Conservation (phyloP, 1,140 invertebrate genomes). For the Leptinotarsa undecemlineata region DNA sequence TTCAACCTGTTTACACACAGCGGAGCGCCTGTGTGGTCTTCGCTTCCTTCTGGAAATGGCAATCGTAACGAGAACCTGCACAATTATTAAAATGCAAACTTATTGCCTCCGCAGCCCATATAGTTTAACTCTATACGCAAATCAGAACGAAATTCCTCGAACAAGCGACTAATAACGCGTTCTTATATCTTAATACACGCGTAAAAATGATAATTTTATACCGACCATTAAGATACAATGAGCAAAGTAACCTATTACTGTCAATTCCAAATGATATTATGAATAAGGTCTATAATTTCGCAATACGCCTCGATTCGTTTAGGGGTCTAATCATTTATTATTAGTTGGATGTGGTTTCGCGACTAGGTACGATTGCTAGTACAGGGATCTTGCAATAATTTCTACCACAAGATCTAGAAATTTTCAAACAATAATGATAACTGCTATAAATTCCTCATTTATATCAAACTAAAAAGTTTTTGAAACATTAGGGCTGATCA, state of each 20-base stretch:
- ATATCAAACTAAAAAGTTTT: no score
- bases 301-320: conserved; percentile 12
- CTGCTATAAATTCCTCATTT: no score
- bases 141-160: conserved; percentile 11
- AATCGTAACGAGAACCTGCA: not conserved
- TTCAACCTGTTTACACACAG: no score
- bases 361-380: not conserved
- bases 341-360: not conserved
- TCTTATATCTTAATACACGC: not conserved
- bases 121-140: conserved; percentile 11
- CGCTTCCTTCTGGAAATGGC: not conserved
- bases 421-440: not conserved
- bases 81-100: conserved; percentile 11
- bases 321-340: conserved; percentile 10
- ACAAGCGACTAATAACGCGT: not conserved
- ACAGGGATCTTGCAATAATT: not conserved
- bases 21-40: not conserved
- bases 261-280: not conserved
- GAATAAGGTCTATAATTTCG: conserved; percentile 15
- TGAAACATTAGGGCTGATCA: no score
- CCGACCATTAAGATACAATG: not conserved
- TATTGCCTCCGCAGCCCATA: conserved; percentile 9
- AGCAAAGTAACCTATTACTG: conserved; percentile 16
- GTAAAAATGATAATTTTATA: conserved; percentile 16
- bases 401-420: not conserved